Evolutionary conservation across 2,113 vertebrate species (phyloP).

Genomic region (Epinephelus fuscoguttatus): DNA sequence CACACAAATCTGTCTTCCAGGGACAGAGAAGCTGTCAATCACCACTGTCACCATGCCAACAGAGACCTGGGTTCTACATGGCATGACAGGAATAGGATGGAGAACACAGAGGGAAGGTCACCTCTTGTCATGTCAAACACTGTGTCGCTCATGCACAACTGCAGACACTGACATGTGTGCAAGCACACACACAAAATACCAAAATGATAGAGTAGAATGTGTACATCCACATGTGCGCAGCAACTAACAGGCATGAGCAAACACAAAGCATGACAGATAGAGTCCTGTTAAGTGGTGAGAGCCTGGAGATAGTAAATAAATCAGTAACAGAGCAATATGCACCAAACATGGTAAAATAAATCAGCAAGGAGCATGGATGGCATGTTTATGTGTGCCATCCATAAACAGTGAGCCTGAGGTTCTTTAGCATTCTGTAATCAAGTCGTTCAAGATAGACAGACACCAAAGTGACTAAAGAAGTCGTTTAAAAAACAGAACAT

Average conservation of each 20-base stretch:
- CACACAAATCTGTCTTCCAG: conserved; percentile 73
- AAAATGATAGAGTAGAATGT: conserved; percentile 20
- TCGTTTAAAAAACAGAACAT: conserved; percentile 27
- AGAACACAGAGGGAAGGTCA: conserved; percentile 77
- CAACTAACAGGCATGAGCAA: conserved; percentile 17
- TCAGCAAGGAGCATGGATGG: conserved; percentile 55
- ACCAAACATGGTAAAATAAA: conserved; percentile 63
- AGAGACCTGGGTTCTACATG: conserved; percentile 61
- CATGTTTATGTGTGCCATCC: conserved; percentile 73
- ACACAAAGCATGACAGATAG: conserved; percentile 53
- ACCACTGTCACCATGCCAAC: conserved; percentile 77
- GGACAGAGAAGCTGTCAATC: conserved; percentile 75
- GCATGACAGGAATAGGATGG: conserved; percentile 69
- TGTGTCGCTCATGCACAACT: conserved; percentile 32
- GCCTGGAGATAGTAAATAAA: conserved; percentile 70
- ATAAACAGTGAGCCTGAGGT: conserved; percentile 68
- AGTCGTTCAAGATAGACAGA: conserved; percentile 42
- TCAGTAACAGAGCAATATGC: conserved; percentile 60
- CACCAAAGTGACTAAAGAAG: conserved; percentile 3
- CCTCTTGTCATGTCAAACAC: conserved; percentile 79
- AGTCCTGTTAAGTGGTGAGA: conserved; percentile 64
- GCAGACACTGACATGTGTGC: neutral
- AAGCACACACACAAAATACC: neutral
- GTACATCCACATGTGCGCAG: conserved; percentile 26
- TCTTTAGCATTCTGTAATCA: conserved; percentile 72